A percentile compares a stretch with the other conserved stretches of the same genome.
phyloP scores from a whole-genome alignment of 2,888 invertebrate species.

The Baccha elongata region DNA sequence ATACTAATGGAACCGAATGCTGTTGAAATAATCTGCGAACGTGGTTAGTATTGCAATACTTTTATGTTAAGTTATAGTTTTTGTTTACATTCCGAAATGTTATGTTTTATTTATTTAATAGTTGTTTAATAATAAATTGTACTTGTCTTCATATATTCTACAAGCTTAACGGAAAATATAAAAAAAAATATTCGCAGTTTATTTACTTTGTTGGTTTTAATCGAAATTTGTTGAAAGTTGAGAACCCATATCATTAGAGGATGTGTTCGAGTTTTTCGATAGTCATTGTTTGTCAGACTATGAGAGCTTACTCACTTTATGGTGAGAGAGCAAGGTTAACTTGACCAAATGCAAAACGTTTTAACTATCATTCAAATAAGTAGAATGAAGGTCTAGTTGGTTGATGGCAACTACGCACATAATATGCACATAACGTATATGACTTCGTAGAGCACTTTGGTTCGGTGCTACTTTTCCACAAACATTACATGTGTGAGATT shows the following conservation, averaged over 20 bases:
- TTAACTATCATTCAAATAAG: no score
- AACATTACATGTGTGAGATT: conserved; percentile 78
- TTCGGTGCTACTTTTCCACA: conserved; percentile 81
- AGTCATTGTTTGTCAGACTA: no score
- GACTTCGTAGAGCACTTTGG: conserved; percentile 80
- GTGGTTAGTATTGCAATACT: conserved; percentile 81
- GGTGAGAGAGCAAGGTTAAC: no score
- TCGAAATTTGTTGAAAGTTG: no score
- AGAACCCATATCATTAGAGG: no score
- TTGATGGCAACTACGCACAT: no score
- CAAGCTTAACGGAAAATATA: conserved; percentile 69
- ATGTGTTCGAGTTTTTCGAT: no score
- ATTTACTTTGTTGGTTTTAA: no score
- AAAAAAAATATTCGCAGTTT: background rate
- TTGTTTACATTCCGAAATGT: conserved; percentile 40
- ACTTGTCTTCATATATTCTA: conserved; percentile 30
- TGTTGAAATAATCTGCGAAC: conserved; percentile 95
- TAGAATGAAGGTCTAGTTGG: no score
- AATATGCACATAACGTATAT: conserved; percentile 81
- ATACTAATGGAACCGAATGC: conserved; percentile 97
- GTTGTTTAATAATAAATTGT: background rate
- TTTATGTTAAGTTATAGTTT: background rate
- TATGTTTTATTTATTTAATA: conserved; percentile 34
- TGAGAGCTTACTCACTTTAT: no score
- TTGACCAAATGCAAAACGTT: no score